Conservation (phyloP, 2,113 vertebrate species). For the Etheostoma spectabile region DNA sequence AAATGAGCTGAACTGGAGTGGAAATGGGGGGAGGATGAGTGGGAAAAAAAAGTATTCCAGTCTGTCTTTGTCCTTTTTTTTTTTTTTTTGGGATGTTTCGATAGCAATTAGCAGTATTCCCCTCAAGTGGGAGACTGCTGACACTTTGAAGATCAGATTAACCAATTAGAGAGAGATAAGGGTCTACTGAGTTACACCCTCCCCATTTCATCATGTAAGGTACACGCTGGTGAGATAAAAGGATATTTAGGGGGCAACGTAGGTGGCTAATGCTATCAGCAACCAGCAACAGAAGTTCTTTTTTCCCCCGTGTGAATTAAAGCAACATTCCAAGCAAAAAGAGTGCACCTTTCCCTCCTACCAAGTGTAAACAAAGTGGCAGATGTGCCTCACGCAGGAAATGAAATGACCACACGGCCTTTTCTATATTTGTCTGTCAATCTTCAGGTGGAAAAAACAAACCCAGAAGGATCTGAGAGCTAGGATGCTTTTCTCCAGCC, state of each 20-base stretch:
- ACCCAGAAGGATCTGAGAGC: slow-evolving; percentile 22
- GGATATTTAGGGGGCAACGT: slow-evolving; percentile 7
- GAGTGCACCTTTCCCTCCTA: neutral
- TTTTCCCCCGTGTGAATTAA: neutral
- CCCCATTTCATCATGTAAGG: slow-evolving; percentile 8
- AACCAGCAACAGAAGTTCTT: slow-evolving; percentile 1
- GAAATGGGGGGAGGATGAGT: slow-evolving; percentile 23
- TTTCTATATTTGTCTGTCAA: slow-evolving; percentile 48
- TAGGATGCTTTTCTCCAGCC: slow-evolving; percentile 51
- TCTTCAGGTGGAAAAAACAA: slow-evolving; percentile 10
- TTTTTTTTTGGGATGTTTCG: slow-evolving; percentile 52
- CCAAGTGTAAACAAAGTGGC: slow-evolving; percentile 14
- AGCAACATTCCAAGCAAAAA: neutral
- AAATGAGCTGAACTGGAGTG: slow-evolving; percentile 57
- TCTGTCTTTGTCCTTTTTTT: slow-evolving; percentile 39
- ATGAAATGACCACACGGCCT: slow-evolving; percentile 17
- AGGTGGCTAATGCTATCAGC: slow-evolving; percentile 14
- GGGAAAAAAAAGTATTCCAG: slow-evolving; percentile 15
- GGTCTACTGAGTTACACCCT: slow-evolving; percentile 42
- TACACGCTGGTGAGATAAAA: slow-evolving; percentile 12
- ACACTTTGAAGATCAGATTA: slow-evolving; percentile 65
- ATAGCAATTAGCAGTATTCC: slow-evolving; percentile 67
- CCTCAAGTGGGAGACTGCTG: slow-evolving; percentile 37
- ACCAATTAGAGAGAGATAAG: slow-evolving; percentile 55
- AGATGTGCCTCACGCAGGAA: slow-evolving; percentile 35